These are phyloP conservation scores for Lymantria monacha DNA, from an alignment of 2,888 invertebrate genomes.

Conservation along the genomic window DNA sequence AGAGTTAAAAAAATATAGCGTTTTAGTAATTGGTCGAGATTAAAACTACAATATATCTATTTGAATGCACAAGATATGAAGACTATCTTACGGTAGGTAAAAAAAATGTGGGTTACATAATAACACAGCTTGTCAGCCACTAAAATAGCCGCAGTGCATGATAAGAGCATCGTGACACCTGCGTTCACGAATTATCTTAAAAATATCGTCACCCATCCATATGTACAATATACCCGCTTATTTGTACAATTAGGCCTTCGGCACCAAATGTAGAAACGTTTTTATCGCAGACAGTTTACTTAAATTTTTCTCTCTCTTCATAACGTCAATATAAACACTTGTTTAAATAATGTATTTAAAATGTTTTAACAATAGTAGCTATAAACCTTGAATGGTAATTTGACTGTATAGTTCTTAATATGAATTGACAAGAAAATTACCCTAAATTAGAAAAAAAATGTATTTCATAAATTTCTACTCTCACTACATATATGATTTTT, in stretches of 20 bases:
- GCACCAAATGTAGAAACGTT: slow-evolving; percentile 10
- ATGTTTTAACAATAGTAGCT: slow-evolving; percentile 6
- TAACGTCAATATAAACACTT: slow-evolving; percentile 19
- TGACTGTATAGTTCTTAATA: neutral
- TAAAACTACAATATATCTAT: slow-evolving; percentile 11
- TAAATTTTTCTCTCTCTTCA: slow-evolving; percentile 6
- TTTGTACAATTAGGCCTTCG: slow-evolving; percentile 26
- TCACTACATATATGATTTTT: no score
- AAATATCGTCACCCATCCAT: slow-evolving; percentile 14
- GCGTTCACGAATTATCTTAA: slow-evolving; percentile 30
- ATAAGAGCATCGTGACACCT: slow-evolving; percentile 44
- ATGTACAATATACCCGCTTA: slow-evolving; percentile 12
- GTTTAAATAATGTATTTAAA: slow-evolving; percentile 15
- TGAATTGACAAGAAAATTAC: no score
- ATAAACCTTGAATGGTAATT: slow-evolving; percentile 19
- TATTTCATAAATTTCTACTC: no score
- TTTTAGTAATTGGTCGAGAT: neutral
- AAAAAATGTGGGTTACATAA: slow-evolving; percentile 29
- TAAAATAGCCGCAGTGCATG: slow-evolving; percentile 40
- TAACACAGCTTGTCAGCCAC: slow-evolving; percentile 27
- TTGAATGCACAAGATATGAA: neutral
- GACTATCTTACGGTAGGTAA: neutral
- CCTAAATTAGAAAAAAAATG: no score
- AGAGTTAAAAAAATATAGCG: neutral
- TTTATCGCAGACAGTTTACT: slow-evolving; percentile 11